Base-by-base conservation (phyloP, 2,113 vertebrate species). In the Podocnemis expansa region DNA sequence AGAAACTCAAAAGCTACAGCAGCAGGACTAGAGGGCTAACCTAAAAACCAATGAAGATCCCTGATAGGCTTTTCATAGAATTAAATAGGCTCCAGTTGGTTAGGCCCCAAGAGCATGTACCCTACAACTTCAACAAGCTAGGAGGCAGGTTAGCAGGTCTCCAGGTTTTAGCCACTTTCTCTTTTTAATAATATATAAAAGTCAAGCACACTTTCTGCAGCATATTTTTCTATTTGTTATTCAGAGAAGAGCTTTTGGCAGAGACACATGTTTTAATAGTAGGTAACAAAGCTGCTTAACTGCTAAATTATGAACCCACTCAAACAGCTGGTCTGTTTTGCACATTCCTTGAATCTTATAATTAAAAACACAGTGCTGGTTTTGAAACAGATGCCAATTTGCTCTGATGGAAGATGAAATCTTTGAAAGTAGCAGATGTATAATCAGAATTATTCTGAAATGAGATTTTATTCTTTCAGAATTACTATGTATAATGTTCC, bases 241-340 rank as follows among this genome's bases (percentile, higher is more conserved):
- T 80, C 70, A 73, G 54, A 22, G 29, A 56, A 45, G 11, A 92
- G 89, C 54, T 87, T 70, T 54, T 89, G 24, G 41, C 91, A 93
- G 56, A 19, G 13, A 19, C 1, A 86, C 45, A 12, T 2, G 56
- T 80, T 91, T 63, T 88, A 90, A 81, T 5, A 91, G 47, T 70
- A 95, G 78, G 55, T 29, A 96, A 95, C 88, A 86, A 93, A 90
- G 45, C 43, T 83, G 80, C 55, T 82, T 6, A 91, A 89, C 76
- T 90, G 25, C 55, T 86, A 56, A 80, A 81, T 29, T 51, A 87
- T 49, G 78, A 91, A 91, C 16, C 60, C 56, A 56, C 52, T 96
- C 84, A 78, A 96, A 45, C 76, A 96, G 89, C 91, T 29, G 52
- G 55, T 52, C 1, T 76, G 54, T 83, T 94, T 92, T 63, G 95